Evolutionary conservation across 2,888 invertebrate genomes (phyloP), one percentile per base, ranked within the genome.

Genomic region (Synergus gifuensis): DNA sequence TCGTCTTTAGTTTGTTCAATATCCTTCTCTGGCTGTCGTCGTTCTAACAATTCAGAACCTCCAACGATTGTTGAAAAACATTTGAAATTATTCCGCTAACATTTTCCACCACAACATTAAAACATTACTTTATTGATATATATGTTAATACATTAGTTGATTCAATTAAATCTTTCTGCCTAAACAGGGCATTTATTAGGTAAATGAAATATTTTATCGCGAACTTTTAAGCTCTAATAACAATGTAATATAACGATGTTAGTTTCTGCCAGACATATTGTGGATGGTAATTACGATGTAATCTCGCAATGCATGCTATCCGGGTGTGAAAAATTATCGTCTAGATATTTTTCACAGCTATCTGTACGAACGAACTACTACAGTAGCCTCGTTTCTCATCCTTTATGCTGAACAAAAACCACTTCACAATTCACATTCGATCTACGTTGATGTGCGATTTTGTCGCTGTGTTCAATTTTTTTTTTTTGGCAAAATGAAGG

Each of bases 211-310:
- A 36, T 36, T 36, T 36, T 36, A 46, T 78, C 42, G 66, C 49
- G n/a, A 82, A 81, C 81, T 81, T 83, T 83, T 82, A 83, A 82
- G 58, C 76, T 79, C 77, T 81, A 82, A 79, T 81, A 82, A 83
- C 82, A 81, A 82, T 82, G 77, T 82, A 76, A 76, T 77, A 78
- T 83, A 82, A 83, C 81, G 77, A 82, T 73, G 82, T 82, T 82
- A 79, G 80, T 77, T 80, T 83, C 83, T 78, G 77, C 81, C 77
- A 77, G 78, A 69, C 78, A 66, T 81, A 79, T 73, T 78, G 78
- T 76, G 78, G 80, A 76, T 77, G 80, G 81, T 82, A 83, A 83
- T 83, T 83, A 83, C 81, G 82, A 83, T 83, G 80, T 81, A 83
- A 83, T 83, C 83, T 82, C 76, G 76, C 64, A 58, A 58, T 66